These are phyloP conservation scores for Drosophila atripex DNA, from an alignment of 2,888 invertebrate genomes.

Conservation along the genomic window DNA sequence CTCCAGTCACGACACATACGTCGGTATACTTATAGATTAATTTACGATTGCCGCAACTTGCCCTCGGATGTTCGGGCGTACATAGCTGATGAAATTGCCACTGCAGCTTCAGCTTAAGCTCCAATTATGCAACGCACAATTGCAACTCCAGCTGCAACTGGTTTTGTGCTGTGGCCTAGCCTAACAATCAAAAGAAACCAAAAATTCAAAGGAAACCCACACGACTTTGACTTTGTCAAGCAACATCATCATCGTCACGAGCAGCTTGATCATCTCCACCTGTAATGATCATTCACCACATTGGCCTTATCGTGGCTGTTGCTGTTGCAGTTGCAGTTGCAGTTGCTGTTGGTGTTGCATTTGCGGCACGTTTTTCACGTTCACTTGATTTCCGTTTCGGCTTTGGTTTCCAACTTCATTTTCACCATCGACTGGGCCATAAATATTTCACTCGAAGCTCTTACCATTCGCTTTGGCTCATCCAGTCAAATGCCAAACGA, in stretches of 20 bases:
- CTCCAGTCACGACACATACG: constrained; percentile 56
- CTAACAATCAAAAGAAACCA: constrained; percentile 32
- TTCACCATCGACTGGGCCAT: constrained; percentile 64
- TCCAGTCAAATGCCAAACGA: constrained; percentile 45
- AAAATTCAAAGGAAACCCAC: constrained; percentile 36
- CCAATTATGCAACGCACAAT: constrained; percentile 69
- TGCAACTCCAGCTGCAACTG: constrained; percentile 66
- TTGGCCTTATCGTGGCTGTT: constrained; percentile 45
- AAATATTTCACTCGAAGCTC: constrained; percentile 53
- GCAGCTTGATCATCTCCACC: constrained; percentile 26
- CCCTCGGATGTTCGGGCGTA: constrained; percentile 46
- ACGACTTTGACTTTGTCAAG: constrained; percentile 73
- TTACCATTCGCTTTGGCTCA: constrained; percentile 31
- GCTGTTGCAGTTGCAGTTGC: neutral
- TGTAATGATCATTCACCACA: constrained; percentile 12
- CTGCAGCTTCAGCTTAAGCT: constrained; percentile 23
- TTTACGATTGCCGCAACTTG: constrained; percentile 47
- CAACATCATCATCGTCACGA: constrained; percentile 31
- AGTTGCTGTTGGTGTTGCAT: constrained; percentile 10
- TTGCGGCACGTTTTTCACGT: constrained; percentile 72
- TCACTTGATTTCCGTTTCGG: constrained; percentile 65
- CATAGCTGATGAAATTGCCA: constrained; percentile 34
- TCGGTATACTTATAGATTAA: neutral
- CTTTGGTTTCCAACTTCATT: constrained; percentile 50
- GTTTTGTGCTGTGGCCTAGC: constrained; percentile 39